Evolutionary conservation across 2,888 invertebrate species (phyloP).

Genomic region (Mesochorus sp.): DNA sequence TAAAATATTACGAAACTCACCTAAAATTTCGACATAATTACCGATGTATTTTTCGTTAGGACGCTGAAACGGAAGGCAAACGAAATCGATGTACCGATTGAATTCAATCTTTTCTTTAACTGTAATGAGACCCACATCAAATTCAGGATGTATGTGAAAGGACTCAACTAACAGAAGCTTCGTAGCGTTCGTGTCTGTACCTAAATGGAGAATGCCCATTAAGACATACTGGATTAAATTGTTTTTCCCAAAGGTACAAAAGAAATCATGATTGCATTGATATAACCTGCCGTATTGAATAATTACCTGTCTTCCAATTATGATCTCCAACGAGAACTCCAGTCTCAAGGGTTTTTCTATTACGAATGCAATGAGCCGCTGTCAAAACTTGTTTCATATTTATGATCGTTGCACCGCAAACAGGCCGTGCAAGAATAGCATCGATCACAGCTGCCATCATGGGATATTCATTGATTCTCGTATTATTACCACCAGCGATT

Average conservation of each 20-base stretch:
- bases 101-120: slow-evolving; percentile 81
- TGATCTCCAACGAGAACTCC: slow-evolving; percentile 77
- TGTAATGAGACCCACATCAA: slow-evolving; percentile 85
- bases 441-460: slow-evolving; percentile 84
- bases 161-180: too few species aligned
- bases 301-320: slow-evolving; percentile 65
- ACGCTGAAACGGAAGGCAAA: slow-evolving; percentile 85
- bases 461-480: slow-evolving; percentile 85
- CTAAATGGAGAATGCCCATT: too few species aligned
- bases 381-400: slow-evolving; percentile 71
- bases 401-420: slow-evolving; percentile 77
- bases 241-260: too few species aligned
- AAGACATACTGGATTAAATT: too few species aligned
- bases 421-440: slow-evolving; percentile 50
- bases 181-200: too few species aligned
- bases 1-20: too few species aligned
- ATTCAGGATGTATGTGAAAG: too few species aligned
- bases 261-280: too few species aligned
- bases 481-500: slow-evolving; percentile 83
- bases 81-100: slow-evolving; percentile 84
- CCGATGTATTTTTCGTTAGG: slow-evolving; percentile 70
- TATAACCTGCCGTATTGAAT: too few species aligned
- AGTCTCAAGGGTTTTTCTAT: too few species aligned
- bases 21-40: slow-evolving; percentile 71
- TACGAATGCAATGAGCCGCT: slow-evolving; percentile 79